These are phyloP conservation scores for Phodopus roborovskii DNA, from an alignment of 2,113 vertebrate genomes.

Conservation along the genomic window DNA sequence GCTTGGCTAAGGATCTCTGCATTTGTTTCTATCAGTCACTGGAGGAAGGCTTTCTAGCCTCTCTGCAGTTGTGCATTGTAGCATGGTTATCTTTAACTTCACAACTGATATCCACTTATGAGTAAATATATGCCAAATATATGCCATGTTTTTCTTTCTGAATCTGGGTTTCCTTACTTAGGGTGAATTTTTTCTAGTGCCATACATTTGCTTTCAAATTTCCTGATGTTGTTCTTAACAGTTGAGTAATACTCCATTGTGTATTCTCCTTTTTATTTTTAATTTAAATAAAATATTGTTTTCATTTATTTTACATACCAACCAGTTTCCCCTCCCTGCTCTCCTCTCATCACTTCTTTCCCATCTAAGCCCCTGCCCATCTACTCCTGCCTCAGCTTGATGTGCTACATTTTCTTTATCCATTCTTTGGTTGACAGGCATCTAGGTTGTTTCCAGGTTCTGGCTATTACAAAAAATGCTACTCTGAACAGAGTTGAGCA, in stretches of 20 bases:
- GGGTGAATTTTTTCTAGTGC: background rate
- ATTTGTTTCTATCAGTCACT: background rate
- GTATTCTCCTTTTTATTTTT: background rate
- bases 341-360: no score
- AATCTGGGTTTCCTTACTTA: background rate
- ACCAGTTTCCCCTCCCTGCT: no score
- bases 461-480: background rate
- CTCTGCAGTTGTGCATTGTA: background rate
- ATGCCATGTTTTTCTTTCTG: background rate
- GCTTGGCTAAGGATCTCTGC: background rate
- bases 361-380: no score
- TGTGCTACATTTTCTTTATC: background rate
- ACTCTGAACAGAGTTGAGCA: background rate
- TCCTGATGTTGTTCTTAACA: background rate
- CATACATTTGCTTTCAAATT: background rate
- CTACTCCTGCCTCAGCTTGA: no score
- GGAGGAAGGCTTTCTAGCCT: background rate
- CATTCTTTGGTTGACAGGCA: background rate
- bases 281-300: no score
- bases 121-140: background rate
- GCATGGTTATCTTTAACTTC: background rate
- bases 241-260: background rate
- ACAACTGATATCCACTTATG: background rate
- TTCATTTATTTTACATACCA: no score
- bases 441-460: background rate